Base-by-base conservation (phyloP, 2,888 invertebrate genomes). In the Melanchra persicariae region DNA sequence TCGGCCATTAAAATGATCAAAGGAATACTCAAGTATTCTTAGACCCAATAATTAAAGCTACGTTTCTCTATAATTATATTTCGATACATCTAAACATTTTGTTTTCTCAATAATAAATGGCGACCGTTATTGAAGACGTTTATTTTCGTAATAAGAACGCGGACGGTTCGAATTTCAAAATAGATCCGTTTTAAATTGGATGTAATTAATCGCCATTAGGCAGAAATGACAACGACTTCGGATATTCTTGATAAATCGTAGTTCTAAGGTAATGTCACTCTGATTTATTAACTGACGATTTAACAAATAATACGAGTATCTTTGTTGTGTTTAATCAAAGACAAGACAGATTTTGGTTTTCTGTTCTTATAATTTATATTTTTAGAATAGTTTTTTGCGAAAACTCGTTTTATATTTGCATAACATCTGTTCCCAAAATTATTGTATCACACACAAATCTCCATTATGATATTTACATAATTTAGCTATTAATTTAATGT, bases 1-100 rank as follows among this genome's bases (percentile, higher is more conserved):
- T 73, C 60, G 45, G 24, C 57, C 49, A 84, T 84, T 85, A 77
- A 80, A 81, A 68, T 62, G 79, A 85, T 84, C 86, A 85, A 84
- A 84, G 84, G 34, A 67, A 58, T 64, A 79, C 59, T 84, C 24
- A 75, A 84, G 40, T 62, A 79, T 81, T 73, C 76, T 59, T 19
- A 67, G 61, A 67, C n/a, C 55, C 65, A 43, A 55, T 72, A 73
- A 79, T 85, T 85, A 84, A 74, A 43, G 26, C 49, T 67, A 40
- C 22, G 22, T 58, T 63, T 45, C 74, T 47, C 37, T 70, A 55
- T 75, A 75, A 81, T 80, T 80, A 83, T 74, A 47, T 68, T 66
- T 72, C 71, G 60, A 83, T 83, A 75, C 52, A 72, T 73, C 52
- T 67, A 59, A 72, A 77, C 62, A 80, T 79, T 74, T 70, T 74